Evolutionary conservation across 2,113 vertebrate genomes (phyloP).

Genomic region (Onychostruthus taczanowskii): DNA sequence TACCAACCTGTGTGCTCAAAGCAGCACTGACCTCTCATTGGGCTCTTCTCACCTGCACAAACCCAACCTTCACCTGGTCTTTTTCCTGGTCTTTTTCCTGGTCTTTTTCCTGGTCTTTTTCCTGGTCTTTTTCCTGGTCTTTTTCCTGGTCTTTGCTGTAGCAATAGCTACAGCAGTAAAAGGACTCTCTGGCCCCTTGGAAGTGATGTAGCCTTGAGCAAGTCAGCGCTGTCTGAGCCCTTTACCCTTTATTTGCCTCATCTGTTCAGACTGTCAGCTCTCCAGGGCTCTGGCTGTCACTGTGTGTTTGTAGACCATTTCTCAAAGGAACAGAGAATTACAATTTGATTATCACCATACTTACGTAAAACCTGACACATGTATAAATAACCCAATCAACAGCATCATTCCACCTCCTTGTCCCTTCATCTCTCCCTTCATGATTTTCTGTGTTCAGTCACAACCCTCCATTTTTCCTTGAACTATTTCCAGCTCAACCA

Average conservation of each 20-base stretch:
- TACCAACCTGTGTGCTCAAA: not conserved
- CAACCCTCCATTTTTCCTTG: not conserved
- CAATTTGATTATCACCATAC: not conserved
- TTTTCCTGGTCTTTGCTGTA: not conserved
- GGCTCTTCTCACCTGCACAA: not conserved
- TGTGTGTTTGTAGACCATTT: not conserved
- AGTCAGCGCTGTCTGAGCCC: not conserved
- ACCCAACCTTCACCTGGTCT: not conserved
- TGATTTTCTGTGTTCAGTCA: not conserved
- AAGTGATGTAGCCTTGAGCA: not conserved
- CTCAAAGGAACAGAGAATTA: not conserved
- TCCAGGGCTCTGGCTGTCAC: not conserved
- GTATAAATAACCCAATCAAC: not conserved
- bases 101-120: not conserved
- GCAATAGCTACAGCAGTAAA: not conserved
- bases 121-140: not conserved
- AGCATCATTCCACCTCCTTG: not conserved
- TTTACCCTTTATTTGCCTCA: not conserved
- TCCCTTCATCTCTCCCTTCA: not conserved
- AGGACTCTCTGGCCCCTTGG: not conserved
- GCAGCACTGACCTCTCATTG: rapidly evolving
- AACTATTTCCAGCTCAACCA: not conserved
- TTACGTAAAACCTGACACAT: not conserved
- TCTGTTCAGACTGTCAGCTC: not conserved
- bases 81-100: no score